Evolutionary conservation across 2,888 invertebrate genomes (phyloP), one percentile per base, ranked within the genome.

Genomic region (Lasius fuliginosus): DNA sequence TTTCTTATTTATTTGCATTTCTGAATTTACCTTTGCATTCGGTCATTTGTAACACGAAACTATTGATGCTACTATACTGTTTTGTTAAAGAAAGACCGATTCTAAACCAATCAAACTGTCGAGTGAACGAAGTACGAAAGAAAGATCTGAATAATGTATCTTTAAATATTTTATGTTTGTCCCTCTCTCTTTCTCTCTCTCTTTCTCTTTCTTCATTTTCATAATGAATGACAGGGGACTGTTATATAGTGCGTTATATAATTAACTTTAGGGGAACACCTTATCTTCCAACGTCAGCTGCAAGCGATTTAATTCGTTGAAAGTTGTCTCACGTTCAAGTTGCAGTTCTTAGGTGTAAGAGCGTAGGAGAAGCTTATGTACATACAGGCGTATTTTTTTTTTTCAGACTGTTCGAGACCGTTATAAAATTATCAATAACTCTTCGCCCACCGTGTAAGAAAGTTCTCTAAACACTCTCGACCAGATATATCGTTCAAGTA

Each of bases 281-380:
- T 33, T 11, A 6, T 18, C n/a, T 33, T 53, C 49, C 23, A 8
- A 23, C 53, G 53, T n/a, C 53, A 69, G 33, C 33, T 69, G 33
- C 53, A 53, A 69, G 53, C n/a, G 8, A 69, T 53, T 18, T 12
- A 53, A 53, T 53, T 33, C n/a, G 33, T 18, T 49, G 69, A 60
- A 23, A 12, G n/a, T 49, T 69, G 23, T 12, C 33, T 53, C 33
- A 12, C n/a, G 18, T n/a, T 30, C 30, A 69, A 49, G n/a, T 42
- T 53, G n/a, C 33, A 9, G 53, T 69, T 36, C 15, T 36, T 18
- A 6, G 23, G 8, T 33, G 8, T 53, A 53, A 33, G n/a, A 69
- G 33, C 69, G 69, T 69, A 23, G 33, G 30, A 69, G 53, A 36
- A 69, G 33, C n/a, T 33, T 69, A 69, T 69, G n/a, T 36, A 49